phyloP scores from a whole-genome alignment of 2,888 invertebrate genomes.

The Syrista parreyssii region DNA sequence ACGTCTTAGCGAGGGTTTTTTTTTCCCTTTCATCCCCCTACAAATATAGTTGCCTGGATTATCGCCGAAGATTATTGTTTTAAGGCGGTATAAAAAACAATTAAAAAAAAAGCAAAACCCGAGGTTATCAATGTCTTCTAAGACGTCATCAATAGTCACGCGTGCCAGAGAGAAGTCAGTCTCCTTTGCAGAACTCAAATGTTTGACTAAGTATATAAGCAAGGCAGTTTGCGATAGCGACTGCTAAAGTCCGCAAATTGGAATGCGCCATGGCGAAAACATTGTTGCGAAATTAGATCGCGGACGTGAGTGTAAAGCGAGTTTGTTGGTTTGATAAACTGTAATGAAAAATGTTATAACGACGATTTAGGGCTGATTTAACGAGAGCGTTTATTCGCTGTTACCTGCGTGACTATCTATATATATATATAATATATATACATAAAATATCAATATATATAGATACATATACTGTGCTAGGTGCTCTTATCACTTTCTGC shows the following conservation, averaged over 20 bases:
- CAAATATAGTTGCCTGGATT: not conserved
- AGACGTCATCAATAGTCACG: not conserved
- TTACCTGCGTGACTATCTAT: not conserved
- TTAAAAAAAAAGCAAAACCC: not conserved
- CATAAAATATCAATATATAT: too few species aligned
- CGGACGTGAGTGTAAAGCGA: not conserved
- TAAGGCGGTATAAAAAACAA: not conserved
- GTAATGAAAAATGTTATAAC: not conserved
- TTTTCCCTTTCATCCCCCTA: not conserved
- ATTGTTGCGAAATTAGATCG: constrained; percentile 20
- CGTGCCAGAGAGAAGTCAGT: not conserved
- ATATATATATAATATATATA: too few species aligned
- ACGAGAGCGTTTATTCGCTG: not conserved
- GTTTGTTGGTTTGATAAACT: not conserved
- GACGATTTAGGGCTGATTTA: not conserved
- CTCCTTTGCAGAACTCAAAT: not conserved
- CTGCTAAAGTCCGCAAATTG: constrained; percentile 2
- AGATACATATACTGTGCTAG: not conserved
- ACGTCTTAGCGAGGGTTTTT: not conserved
- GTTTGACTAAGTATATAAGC: not conserved
- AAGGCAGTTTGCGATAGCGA: not conserved
- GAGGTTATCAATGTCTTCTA: not conserved
- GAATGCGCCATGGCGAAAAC: constrained; percentile 13
- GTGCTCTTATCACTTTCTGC: not conserved
- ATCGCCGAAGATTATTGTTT: not conserved